These are phyloP conservation scores for Suricata suricatta DNA, from an alignment of 2,113 vertebrate species.

Conservation along the genomic window DNA sequence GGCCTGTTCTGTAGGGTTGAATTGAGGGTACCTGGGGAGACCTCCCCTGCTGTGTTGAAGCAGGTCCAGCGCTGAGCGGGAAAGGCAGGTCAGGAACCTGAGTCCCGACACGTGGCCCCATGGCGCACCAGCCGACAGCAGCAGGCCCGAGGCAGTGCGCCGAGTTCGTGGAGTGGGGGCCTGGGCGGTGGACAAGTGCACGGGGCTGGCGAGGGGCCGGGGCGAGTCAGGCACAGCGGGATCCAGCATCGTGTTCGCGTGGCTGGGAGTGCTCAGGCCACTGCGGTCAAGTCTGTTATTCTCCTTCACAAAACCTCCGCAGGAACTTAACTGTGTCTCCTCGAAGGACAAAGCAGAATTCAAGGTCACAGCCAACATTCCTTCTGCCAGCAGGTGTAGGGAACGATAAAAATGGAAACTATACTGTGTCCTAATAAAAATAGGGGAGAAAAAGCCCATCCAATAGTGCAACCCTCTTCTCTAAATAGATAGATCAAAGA, in stretches of 20 bases:
- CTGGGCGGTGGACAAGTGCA: too few species aligned
- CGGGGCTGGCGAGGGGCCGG: too few species aligned
- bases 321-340: neutral
- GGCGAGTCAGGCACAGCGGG: neutral
- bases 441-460: neutral
- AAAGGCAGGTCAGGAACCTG: neutral
- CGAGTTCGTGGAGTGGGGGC: fast-evolving
- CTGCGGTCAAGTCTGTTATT: neutral
- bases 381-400: neutral
- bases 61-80: neutral
- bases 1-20: neutral
- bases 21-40: neutral
- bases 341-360: neutral
- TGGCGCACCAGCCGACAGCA: neutral
- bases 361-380: neutral
- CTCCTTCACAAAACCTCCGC: neutral
- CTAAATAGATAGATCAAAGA: slow-evolving; percentile 1
- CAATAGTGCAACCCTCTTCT: neutral
- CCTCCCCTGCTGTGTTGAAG: neutral
- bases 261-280: neutral
- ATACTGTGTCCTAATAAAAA: neutral
- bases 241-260: fast-evolving
- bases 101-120: neutral
- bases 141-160: neutral
- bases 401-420: neutral